Percentiles rank a stretch among this genome's conserved stretches.
These are phyloP conservation scores for Stichodactyla mertensii DNA, from an alignment of 64 coral and sea anemone genomes.

Conservation along the genomic window DNA sequence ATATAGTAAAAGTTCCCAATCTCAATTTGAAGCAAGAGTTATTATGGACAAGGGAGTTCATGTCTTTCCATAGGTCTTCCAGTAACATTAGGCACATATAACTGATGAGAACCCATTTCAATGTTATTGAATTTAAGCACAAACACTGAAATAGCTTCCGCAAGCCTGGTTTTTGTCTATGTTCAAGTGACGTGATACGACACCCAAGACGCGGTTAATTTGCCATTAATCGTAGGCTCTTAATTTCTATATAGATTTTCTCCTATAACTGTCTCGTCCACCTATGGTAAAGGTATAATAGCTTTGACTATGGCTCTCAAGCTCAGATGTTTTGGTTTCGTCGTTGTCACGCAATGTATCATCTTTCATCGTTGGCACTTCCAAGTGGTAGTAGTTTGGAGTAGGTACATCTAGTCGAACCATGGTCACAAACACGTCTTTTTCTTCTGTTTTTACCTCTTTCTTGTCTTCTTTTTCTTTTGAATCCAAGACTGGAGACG, in stretches of 20 bases:
- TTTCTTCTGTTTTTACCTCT: not conserved
- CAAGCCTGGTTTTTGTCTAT: no score
- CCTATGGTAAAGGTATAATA: not conserved
- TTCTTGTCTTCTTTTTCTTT: not conserved
- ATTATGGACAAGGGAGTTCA: no score
- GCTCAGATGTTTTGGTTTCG: not conserved
- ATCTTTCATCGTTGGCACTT: not conserved
- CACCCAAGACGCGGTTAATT: no score
- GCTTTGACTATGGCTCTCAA: not conserved
- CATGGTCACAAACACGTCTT: not conserved
- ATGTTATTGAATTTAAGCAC: no score
- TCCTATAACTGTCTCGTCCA: not conserved
- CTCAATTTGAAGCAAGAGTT: no score
- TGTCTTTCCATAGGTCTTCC: no score
- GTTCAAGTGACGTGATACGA: no score
- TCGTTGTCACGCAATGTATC: not conserved
- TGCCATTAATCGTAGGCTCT: no score
- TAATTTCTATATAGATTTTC: conserved; percentile 3
- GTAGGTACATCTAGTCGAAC: not conserved
- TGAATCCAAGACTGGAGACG: not conserved
- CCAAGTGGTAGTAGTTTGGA: not conserved
- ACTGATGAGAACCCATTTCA: no score
- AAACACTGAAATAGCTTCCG: no score
- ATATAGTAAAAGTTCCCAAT: no score
- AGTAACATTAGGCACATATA: no score